Percentiles rank a stretch among this genome's conserved stretches.
These are phyloP conservation scores for Saturnia japonica DNA, from an alignment of 2,888 invertebrate genomes.

Conservation along the genomic window DNA sequence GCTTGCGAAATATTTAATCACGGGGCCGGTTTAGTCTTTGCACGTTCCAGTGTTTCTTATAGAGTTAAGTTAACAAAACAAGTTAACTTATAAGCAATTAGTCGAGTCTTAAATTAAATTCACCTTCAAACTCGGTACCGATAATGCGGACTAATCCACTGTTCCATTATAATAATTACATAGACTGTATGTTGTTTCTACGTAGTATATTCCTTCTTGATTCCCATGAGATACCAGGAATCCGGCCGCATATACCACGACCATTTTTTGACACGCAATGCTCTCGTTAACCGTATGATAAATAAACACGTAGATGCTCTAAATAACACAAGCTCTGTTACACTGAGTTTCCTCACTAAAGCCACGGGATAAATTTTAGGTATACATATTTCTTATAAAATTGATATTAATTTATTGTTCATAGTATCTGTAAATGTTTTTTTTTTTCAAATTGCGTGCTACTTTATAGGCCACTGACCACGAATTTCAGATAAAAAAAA, in stretches of 20 bases:
- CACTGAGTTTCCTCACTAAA: neutral
- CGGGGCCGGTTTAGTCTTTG: no score
- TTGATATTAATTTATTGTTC: no score
- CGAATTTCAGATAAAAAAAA: no score
- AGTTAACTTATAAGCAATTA: neutral
- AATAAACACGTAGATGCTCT: conserved; percentile 38
- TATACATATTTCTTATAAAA: no score
- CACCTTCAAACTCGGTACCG: neutral
- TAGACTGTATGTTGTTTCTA: conserved; percentile 7
- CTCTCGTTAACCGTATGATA: conserved; percentile 51
- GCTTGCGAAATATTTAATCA: no score
- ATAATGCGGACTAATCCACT: neutral
- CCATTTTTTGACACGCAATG: conserved; percentile 49
- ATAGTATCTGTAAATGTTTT: no score
- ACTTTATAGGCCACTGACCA: no score
- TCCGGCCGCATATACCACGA: conserved; percentile 35
- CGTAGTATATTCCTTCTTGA: conserved; percentile 11
- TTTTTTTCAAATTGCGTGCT: no score
- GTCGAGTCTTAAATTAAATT: neutral
- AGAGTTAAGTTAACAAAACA: no score
- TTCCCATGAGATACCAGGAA: conserved; percentile 38
- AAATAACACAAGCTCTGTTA: conserved; percentile 42
- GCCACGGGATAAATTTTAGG: no score
- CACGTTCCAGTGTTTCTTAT: no score
- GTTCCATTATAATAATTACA: conserved; percentile 10